Percentiles rank a stretch among this genome's conserved stretches.
Evolutionary conservation across 2,888 invertebrate genomes (phyloP).

Genomic region (Liodrosophila aerea): DNA sequence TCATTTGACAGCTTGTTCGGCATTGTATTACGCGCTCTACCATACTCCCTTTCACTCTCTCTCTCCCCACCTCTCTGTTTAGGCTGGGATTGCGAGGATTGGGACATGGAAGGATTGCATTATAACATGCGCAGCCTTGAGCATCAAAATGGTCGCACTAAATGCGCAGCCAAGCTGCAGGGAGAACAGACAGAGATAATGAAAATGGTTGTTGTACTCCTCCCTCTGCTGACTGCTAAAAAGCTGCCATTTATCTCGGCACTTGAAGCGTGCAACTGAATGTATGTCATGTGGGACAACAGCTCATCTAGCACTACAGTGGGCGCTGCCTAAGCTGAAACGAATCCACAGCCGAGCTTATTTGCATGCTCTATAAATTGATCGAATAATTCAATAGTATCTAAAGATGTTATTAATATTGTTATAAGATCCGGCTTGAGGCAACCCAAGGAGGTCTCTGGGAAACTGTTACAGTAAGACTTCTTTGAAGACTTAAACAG

Average conservation of each 20-base stretch:
- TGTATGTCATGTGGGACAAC: slow-evolving; percentile 34
- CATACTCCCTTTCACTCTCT: background rate
- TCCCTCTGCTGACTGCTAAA: slow-evolving; percentile 5
- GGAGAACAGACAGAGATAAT: slow-evolving; percentile 51
- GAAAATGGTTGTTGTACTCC: slow-evolving; percentile 44
- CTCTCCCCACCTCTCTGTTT: background rate
- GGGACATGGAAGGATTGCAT: slow-evolving; percentile 32
- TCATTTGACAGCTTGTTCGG: slow-evolving; percentile 75
- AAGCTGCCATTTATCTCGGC: slow-evolving; percentile 58
- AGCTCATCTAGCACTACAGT: slow-evolving; percentile 23
- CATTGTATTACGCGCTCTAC: slow-evolving; percentile 52
- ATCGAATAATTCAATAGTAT: no score
- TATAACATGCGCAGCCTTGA: slow-evolving; percentile 39
- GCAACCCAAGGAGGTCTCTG: no score
- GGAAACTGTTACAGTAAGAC: no score
- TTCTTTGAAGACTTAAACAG: no score
- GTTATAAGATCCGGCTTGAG: no score
- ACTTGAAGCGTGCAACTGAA: slow-evolving; percentile 33
- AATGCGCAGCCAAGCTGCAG: slow-evolving; percentile 56
- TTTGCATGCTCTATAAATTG: no score
- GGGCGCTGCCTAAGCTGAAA: background rate
- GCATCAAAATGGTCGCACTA: slow-evolving; percentile 52
- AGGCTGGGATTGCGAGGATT: slow-evolving; percentile 2
- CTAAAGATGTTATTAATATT: no score
- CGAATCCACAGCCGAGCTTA: background rate